Evolutionary conservation across 2,113 vertebrate species (phyloP), one percentile per base, ranked within the genome.

Genomic region (Calonectris borealis): DNA sequence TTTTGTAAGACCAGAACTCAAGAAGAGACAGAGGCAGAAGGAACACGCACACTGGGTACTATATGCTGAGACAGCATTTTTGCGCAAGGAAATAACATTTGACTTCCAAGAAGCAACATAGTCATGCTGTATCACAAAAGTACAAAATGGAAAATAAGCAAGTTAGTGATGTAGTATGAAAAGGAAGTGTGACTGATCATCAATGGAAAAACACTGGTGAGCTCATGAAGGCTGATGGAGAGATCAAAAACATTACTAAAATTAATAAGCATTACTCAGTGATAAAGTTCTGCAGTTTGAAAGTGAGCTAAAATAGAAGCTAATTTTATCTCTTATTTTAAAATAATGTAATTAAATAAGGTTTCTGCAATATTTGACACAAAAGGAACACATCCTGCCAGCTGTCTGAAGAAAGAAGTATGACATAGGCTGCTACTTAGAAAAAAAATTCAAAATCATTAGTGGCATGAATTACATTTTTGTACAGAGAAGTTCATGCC

Each of bases 31-130:
- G 42, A 58, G 38, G 49, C 38, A 62, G 44, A 92, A 62, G 40
- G 44, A 49, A 58, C 11, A 25, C 0, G 0, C 1, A 22, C 8
- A 8, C 15, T 38, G 26, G 16, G 15, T 22, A 19, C 31, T 68
- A 46, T 46, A 44, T 27, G 16, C 22, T 46, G 48, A 79, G 44
- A 73, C 55, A 32, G 36, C 6, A 40, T 62, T 32, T 46, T 58
- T 62, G 2, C 61, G 38, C 38, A 80, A 62, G 52, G 34, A 97
- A 83, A 49, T 44, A 44, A 52, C 12, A 44, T 78, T 91, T 88
- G 40, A 79, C 57, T 86, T 92, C 36, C 64, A 91, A 36, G 34
- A 71, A 55, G 19, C 58, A 86, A 70, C 21, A 55, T 11, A 89
- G 29, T 51, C 24, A 31, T 51, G 18, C 16, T 44, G 21, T n/a